Evolutionary conservation across 2,113 vertebrate genomes (phyloP), one percentile per base, ranked within the genome.

Genomic region (Menidia beryllina): DNA sequence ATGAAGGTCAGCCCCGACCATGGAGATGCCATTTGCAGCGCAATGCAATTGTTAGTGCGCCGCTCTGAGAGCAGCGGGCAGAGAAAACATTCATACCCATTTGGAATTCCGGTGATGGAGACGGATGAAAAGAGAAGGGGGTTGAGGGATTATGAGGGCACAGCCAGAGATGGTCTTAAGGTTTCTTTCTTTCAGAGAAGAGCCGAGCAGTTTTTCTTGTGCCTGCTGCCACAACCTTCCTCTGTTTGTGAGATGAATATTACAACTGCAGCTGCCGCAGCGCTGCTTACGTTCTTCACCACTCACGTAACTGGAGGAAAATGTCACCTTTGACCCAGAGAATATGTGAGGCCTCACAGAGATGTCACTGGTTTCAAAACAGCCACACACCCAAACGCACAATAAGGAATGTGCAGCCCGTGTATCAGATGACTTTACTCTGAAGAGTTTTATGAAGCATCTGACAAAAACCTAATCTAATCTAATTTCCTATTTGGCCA

Each of bases 1-100:
- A 83, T 89, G 88, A 91, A 93, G 92, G 92, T 92, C 90, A 66
- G 58, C 72, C 57, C 61, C 52, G 79, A 82, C 87, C 84, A 85
- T 53, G 66, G 81, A 86, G 88, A 87, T 82, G 79, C 79, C 79
- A 80, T 84, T 91, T 87, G 82, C 60, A 48, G 84, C 27, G 4
- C 73, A 4, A 50, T 75, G 65, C 85, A 75, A 82, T 83, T 89
- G 82, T 85, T 90, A 88, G 86, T 86, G 80, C 39, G 48, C 74
- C 56, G 79, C 78, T 85, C 79, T 77, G 59, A 85, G 75, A 75
- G 77, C 85, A 83, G 63, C n/a, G 19, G 26, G 72, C 56, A 47
- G 72, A 86, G 61, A 34, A 88, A 85, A 80, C 87, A 86, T 77
- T 88, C 70, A 69, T 64, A 56, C 62, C 75, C 62, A 49, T 85